Conservation (phyloP, 1,140 invertebrate genomes). For the Druon quercuslanigerum region DNA sequence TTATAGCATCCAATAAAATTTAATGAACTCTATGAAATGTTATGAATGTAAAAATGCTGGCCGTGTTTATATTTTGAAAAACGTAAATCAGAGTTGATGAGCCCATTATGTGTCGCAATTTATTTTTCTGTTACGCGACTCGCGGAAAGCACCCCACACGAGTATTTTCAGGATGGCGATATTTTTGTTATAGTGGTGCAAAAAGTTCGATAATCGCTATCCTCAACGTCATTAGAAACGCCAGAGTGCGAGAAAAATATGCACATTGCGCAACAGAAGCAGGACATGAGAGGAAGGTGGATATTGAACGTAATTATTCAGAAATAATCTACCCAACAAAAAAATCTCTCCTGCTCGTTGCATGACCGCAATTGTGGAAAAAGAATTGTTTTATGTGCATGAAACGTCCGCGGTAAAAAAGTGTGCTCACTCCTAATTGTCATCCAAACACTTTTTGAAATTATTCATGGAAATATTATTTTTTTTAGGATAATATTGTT, state of each 20-base stretch:
- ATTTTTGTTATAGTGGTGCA: not conserved
- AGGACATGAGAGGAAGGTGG: slow-evolving; percentile 8
- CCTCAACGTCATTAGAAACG: slow-evolving; percentile 19
- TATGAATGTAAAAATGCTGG: not conserved
- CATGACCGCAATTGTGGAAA: not conserved
- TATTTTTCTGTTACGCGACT: slow-evolving; percentile 22
- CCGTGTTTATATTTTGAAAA: not conserved
- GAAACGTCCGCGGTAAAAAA: slow-evolving; percentile 17
- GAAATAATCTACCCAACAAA: slow-evolving; percentile 1
- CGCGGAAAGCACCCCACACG: not conserved
- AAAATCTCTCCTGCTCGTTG: not conserved
- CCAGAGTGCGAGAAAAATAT: slow-evolving; percentile 6
- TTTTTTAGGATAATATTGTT: slow-evolving; percentile 4
- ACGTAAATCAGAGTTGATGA: slow-evolving; percentile 18
- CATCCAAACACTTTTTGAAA: slow-evolving; percentile 10
- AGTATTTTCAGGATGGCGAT: slow-evolving; percentile 13
- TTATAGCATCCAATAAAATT: no score
- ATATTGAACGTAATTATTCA: slow-evolving; percentile 30
- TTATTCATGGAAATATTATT: slow-evolving; percentile 19
- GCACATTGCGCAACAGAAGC: slow-evolving; percentile 8
- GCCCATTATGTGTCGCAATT: slow-evolving; percentile 14
- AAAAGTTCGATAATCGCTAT: slow-evolving; percentile 31
- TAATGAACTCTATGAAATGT: no score
- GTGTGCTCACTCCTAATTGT: slow-evolving; percentile 12
- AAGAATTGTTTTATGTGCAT: slow-evolving; percentile 14